phyloP scores from a whole-genome alignment of 64 coral and sea anemone species.

The Pocillopora damicornis region DNA sequence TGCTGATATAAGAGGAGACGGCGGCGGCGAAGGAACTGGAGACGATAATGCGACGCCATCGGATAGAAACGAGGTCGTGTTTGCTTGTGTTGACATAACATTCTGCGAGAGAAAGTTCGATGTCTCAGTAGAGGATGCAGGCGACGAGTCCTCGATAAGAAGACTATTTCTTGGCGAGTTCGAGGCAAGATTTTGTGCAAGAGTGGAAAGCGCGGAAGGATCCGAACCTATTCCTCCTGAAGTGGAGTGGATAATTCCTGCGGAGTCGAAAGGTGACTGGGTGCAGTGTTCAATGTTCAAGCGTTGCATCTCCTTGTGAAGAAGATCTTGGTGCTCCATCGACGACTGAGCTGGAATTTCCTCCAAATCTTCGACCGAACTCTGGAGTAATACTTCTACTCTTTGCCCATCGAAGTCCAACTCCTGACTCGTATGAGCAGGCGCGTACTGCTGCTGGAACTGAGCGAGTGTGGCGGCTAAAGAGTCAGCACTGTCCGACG shows the following conservation, averaged over 20 bases:
- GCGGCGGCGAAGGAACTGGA: conserved; percentile 59
- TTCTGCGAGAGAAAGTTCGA: conserved; percentile 49
- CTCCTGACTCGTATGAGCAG: conserved; percentile 55
- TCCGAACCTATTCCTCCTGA: neutral
- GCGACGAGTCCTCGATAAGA: conserved; percentile 59
- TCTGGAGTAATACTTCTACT: conserved; percentile 29
- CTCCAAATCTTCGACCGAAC: conserved; percentile 53
- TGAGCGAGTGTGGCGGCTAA: conserved; percentile 75
- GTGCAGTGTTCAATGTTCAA: conserved; percentile 87
- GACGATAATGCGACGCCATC: conserved; percentile 51
- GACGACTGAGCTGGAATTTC: conserved; percentile 4
- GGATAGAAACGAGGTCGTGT: conserved; percentile 39
- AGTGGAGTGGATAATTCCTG: conserved; percentile 37
- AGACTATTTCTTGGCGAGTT: conserved; percentile 72
- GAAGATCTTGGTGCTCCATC: conserved; percentile 58
- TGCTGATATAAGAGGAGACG: conserved; percentile 74
- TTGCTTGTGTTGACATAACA: conserved; percentile 27
- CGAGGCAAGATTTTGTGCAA: conserved; percentile 41
- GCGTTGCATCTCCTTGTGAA: conserved; percentile 90
- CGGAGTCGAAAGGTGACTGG: conserved; percentile 47
- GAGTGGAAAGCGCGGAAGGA: conserved; percentile 17
- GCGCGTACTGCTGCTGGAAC: conserved; percentile 69
- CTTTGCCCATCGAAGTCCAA: conserved; percentile 48
- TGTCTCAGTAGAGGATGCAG: conserved; percentile 30
- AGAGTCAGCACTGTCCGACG: conserved; percentile 87